Base-by-base conservation (phyloP, 2,113 vertebrate species). In the Tichodroma muraria region DNA sequence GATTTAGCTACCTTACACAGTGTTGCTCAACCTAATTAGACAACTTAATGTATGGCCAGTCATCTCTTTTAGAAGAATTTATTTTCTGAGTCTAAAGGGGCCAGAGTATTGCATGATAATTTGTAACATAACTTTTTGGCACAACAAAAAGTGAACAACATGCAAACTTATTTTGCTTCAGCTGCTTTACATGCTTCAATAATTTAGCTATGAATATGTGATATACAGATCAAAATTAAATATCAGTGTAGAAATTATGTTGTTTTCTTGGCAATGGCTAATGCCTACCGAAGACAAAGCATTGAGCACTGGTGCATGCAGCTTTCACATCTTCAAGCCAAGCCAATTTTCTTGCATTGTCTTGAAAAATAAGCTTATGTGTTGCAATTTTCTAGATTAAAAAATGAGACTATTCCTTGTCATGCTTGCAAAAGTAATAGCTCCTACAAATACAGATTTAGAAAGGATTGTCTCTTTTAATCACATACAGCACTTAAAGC, bases 151-250 rank as follows among this genome's bases (percentile, higher is more conserved):
- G 40, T 13, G 77, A 45, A 28, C 7, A 75, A 63, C 65, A 57
- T 4, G 1, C 28, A 53, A 65, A 3, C 9, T 15, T 6, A 2
- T 68, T 90, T 88, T 80, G 19, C 60, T 83, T 86, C 54, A 70
- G 31, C 31, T 70, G 19, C n/a, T 94, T 79, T 80, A 52, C 22
- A 50, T 69, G 35, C 33, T 90, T 92, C 59, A 80, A 23, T 66
- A 90, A 96, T 80, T 94, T 86, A 81, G 38, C 28, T 89, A 47
- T 76, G 75, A 94, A 80, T 76, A 90, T 22, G 42, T n/a, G 21
- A 61, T 76, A 75, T 22, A 80, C 12, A 89, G 42, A 90, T 80
- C 16, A 80, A 87, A 94, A 68, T 91, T 68, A 89, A 81, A 44
- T 57, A 31, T 65, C 82, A 78, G 4, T 14, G 8, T 65, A 42